Evolutionary conservation across 2,113 vertebrate genomes (phyloP).

Genomic region (Alectura lathami): DNA sequence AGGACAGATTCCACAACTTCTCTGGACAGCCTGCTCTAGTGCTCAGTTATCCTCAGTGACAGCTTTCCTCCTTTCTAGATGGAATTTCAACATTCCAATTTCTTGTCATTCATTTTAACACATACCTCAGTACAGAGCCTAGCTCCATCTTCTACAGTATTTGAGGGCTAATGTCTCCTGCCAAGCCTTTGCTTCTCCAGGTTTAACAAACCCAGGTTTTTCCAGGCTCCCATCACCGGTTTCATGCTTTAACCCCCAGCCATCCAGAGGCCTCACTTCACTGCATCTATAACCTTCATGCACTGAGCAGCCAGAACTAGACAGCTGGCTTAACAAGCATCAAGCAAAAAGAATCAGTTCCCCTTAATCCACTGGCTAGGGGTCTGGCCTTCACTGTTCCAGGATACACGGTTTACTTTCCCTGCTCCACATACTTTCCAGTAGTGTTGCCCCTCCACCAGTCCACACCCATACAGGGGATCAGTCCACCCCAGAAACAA

Average conservation of each 20-base stretch:
- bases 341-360: not conserved
- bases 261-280: not conserved
- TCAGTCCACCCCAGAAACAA: not conserved
- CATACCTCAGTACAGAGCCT: not conserved
- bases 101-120: not conserved
- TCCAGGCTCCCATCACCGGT: not conserved
- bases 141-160: not conserved
- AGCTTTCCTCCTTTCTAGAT: not conserved
- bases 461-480: not conserved
- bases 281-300: not conserved
- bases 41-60: not conserved
- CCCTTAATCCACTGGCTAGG: not conserved
- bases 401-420: not conserved
- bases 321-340: not conserved
- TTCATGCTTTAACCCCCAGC: not conserved
- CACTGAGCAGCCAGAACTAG: not conserved
- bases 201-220: not conserved
- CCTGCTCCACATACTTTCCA: not conserved
- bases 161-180: not conserved
- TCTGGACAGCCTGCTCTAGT: not conserved
- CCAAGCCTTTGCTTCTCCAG: not conserved
- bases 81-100: not conserved
- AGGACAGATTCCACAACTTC: not conserved
- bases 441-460: not conserved
- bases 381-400: not conserved